Percentiles rank a stretch among this genome's conserved stretches.
Conservation (phyloP, 2,888 invertebrate genomes). For the Drosophila anomelani region DNA sequence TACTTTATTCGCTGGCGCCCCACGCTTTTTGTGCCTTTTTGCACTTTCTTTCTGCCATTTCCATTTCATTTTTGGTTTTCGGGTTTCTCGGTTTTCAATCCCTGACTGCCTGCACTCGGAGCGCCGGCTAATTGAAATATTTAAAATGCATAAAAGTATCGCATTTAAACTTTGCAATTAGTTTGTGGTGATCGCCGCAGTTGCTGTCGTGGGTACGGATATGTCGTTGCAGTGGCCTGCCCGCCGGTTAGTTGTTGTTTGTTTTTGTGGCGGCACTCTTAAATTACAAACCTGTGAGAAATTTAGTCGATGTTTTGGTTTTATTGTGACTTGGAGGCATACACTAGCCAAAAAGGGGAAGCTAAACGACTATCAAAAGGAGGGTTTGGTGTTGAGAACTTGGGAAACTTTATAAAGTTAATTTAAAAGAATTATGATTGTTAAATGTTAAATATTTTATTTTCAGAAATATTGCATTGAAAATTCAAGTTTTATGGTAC, state of each 20-base stretch:
- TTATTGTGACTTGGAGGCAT: slow-evolving; percentile 21
- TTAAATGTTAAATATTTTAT: too few relatives aligned
- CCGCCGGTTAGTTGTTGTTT: slow-evolving; percentile 32
- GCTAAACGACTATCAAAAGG: background rate
- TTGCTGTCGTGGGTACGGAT: slow-evolving; percentile 50
- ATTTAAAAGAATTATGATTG: background rate
- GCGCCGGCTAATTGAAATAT: slow-evolving; percentile 75
- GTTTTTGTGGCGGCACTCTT: slow-evolving; percentile 35
- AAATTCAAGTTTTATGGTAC: too few relatives aligned
- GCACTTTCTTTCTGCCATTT: slow-evolving; percentile 20
- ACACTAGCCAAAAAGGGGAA: slow-evolving; percentile 3
- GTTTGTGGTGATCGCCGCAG: slow-evolving; percentile 48
- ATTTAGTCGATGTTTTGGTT: slow-evolving; percentile 35
- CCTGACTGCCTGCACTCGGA: slow-evolving; percentile 22
- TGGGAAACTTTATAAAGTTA: background rate
- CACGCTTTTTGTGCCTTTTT: slow-evolving; percentile 56
- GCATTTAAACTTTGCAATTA: slow-evolving; percentile 66
- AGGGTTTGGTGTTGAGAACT: background rate
- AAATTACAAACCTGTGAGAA: slow-evolving; percentile 68
- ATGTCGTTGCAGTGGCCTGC: slow-evolving; percentile 43
- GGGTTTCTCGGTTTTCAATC: slow-evolving; percentile 20
- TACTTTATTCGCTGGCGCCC: slow-evolving; percentile 47
- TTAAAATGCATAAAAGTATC: slow-evolving; percentile 67
- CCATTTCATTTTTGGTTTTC: slow-evolving; percentile 19
- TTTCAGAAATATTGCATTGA: too few relatives aligned